phyloP scores from a whole-genome alignment of 2,797 vertebrate species.

The Pteronotus mesoamericanus region DNA sequence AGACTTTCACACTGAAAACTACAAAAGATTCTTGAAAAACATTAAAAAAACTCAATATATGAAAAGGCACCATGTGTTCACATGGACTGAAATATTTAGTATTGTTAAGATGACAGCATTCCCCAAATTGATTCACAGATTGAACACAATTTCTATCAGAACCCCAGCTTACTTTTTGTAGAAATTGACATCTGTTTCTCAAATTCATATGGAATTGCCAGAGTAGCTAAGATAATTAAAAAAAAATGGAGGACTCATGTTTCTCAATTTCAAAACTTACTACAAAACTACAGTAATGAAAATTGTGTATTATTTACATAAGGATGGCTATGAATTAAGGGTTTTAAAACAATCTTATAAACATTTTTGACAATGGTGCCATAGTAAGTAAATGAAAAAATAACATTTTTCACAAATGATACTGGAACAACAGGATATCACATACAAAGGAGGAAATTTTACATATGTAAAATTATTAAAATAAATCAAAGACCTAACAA shows the following conservation, averaged over 20 bases:
- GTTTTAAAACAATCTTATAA: not conserved
- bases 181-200: not conserved
- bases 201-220: not conserved
- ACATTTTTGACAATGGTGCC: not conserved
- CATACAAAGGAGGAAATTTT: not conserved
- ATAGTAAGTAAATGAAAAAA: not conserved
- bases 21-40: not conserved
- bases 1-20: not conserved
- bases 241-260: not conserved
- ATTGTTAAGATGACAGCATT: not conserved
- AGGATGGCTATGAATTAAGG: not conserved
- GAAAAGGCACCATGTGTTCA: not conserved
- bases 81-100: not conserved
- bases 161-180: not conserved
- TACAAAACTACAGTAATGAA: not conserved
- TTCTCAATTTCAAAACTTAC: not conserved
- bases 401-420: not conserved
- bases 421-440: not conserved
- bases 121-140: not conserved
- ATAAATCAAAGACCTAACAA: not conserved
- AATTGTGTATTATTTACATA: not conserved
- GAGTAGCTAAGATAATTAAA: not conserved
- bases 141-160: not conserved
- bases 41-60: not conserved
- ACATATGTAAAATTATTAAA: not conserved